Conservation (phyloP, 2,888 invertebrate genomes). For the Tiliacea citrago region DNA sequence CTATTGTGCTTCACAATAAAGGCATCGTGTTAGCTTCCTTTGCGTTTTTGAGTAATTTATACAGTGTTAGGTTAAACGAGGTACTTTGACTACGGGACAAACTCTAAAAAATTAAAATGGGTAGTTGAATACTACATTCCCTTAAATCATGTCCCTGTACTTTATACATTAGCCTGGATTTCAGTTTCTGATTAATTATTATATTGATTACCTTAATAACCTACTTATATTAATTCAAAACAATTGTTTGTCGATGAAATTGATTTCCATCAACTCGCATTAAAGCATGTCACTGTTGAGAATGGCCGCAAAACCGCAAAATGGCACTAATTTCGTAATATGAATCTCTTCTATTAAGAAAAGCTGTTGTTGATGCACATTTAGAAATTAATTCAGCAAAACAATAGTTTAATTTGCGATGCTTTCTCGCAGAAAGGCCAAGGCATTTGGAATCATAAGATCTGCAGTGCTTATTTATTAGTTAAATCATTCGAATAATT, state of each 20-base stretch:
- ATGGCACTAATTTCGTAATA: not conserved
- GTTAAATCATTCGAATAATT: constrained; percentile 50
- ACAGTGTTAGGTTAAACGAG: not conserved
- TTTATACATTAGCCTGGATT: not conserved
- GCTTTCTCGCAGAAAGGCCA: constrained; percentile 1
- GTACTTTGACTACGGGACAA: not conserved
- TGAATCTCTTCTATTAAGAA: not conserved
- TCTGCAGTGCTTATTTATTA: constrained; percentile 37
- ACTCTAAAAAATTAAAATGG: not conserved
- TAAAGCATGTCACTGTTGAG: not conserved
- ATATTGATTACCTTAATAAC: not conserved
- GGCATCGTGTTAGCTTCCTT: not conserved
- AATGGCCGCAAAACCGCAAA: no score
- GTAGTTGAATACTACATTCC: no score
- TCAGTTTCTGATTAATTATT: no score
- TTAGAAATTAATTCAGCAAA: constrained; percentile 10
- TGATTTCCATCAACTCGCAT: not conserved
- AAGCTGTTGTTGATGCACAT: constrained; percentile 24
- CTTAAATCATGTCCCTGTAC: not conserved
- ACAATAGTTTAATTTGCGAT: constrained; percentile 29
- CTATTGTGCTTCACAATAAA: not conserved
- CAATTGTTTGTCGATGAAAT: not conserved
- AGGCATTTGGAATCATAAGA: constrained; percentile 33
- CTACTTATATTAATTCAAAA: not conserved
- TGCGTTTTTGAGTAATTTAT: not conserved